A percentile compares a stretch with the other conserved stretches of the same genome.
Conservation (phyloP, 2,797 vertebrate species). For the Mallotus villosus region DNA sequence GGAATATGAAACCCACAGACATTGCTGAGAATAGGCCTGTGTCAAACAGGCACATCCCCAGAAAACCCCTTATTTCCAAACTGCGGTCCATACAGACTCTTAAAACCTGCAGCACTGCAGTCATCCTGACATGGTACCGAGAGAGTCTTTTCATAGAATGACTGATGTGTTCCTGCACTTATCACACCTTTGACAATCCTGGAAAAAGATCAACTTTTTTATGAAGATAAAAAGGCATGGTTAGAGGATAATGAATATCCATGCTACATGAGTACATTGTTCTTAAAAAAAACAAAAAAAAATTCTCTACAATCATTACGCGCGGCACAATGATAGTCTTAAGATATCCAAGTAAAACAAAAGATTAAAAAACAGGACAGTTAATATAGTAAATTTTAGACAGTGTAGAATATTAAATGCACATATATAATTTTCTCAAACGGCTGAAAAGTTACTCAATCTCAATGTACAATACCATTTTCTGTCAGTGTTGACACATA, state of each 20-base stretch:
- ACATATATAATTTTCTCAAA: constrained; percentile 46
- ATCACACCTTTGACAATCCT: constrained; percentile 78
- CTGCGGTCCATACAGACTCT: constrained; percentile 69
- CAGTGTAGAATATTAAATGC: constrained; percentile 78
- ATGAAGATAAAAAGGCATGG: constrained; percentile 77
- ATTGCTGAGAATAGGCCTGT: constrained; percentile 74
- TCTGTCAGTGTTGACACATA: constrained; percentile 62
- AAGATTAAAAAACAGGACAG: constrained; percentile 43
- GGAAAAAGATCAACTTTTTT: constrained; percentile 84
- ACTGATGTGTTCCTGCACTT: constrained; percentile 89
- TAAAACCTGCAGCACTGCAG: constrained; percentile 78
- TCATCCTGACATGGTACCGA: constrained; percentile 81
- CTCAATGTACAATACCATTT: constrained; percentile 49
- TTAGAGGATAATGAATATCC: constrained; percentile 85
- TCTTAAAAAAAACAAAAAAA: constrained; percentile 81
- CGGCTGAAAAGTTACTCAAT: constrained; percentile 43
- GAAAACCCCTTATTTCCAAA: constrained; percentile 74
- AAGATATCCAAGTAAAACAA: constrained; percentile 84
- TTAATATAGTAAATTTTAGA: constrained; percentile 74
- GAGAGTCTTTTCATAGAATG: constrained; percentile 81
- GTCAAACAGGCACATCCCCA: constrained; percentile 83
- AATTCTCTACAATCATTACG: constrained; percentile 90
- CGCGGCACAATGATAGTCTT: constrained; percentile 98
- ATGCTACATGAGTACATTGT: constrained; percentile 90
- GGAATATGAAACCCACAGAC: constrained; percentile 56